phyloP scores from a whole-genome alignment of 2,888 invertebrate species.

The Limenitis camilla region DNA sequence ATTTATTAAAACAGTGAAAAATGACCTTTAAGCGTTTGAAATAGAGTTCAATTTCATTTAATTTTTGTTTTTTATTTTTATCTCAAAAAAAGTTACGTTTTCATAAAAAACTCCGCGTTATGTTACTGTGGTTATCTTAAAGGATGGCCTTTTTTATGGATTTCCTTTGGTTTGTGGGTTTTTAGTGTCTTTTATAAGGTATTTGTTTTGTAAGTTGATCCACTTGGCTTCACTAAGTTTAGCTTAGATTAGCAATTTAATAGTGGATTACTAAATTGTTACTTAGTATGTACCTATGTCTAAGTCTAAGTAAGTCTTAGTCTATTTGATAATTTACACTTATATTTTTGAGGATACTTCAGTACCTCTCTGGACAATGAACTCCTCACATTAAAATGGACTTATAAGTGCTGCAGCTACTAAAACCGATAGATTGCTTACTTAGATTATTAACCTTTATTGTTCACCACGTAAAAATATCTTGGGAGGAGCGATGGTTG shows the following conservation, averaged over 20 bases:
- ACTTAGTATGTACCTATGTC: too few species aligned
- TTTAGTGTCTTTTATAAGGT: not conserved
- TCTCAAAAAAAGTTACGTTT: conserved; percentile 40
- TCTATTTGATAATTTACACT: too few species aligned
- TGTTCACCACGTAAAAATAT: too few species aligned
- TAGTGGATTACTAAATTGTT: too few species aligned
- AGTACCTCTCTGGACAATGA: too few species aligned
- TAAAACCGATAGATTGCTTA: too few species aligned
- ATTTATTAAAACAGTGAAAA: conserved; percentile 16
- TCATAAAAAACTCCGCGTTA: conserved; percentile 34
- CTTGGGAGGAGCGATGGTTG: too few species aligned
- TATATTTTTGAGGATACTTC: too few species aligned
- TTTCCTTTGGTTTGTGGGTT: conserved; percentile 14
- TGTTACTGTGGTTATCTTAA: conserved; percentile 35
- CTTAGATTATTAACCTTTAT: too few species aligned
- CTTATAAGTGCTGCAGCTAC: too few species aligned
- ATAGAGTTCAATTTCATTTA: conserved; percentile 22
- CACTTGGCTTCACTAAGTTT: not conserved
- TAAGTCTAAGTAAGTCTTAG: too few species aligned
- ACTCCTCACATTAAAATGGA: too few species aligned
- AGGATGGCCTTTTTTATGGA: conserved; percentile 13
- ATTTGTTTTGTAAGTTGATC: not conserved
- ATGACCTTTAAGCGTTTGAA: conserved; percentile 14
- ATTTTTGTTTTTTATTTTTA: conserved; percentile 25
- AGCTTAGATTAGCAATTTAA: not conserved